These are phyloP conservation scores for Saimiri boliviensis DNA, from an alignment of 2,113 vertebrate genomes.

Conservation along the genomic window DNA sequence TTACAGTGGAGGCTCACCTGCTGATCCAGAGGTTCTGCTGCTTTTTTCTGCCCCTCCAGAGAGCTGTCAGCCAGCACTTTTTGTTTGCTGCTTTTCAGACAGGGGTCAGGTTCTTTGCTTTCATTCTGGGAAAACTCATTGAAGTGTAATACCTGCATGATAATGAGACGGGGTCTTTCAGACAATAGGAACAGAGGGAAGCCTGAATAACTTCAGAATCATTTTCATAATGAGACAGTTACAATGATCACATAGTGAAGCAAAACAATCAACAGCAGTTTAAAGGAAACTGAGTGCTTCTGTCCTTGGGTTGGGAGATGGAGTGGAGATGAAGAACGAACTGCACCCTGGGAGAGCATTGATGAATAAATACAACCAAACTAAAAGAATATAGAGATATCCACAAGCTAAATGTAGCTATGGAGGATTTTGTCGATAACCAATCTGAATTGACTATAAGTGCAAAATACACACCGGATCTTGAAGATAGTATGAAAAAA, in stretches of 20 bases:
- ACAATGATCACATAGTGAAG: neutral
- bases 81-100: neutral
- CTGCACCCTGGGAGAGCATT: too few species aligned
- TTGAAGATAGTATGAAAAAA: neutral
- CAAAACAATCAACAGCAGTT: neutral
- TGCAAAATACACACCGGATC: neutral
- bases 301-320: neutral
- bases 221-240: neutral
- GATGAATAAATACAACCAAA: neutral
- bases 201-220: neutral
- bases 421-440: neutral
- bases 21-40: fast-evolving
- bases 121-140: neutral
- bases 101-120: neutral
- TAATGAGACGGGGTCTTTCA: neutral
- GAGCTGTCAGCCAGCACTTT: neutral
- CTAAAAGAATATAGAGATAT: neutral
- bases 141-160: slow-evolving; percentile 80
- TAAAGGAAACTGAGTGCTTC: neutral
- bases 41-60: neutral
- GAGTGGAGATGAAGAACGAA: neutral
- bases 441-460: neutral
- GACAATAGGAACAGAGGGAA: neutral
- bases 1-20: neutral
- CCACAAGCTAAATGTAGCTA: neutral